These are phyloP conservation scores for Sparus aurata DNA, from an alignment of 2,797 vertebrate species.

Conservation along the genomic window DNA sequence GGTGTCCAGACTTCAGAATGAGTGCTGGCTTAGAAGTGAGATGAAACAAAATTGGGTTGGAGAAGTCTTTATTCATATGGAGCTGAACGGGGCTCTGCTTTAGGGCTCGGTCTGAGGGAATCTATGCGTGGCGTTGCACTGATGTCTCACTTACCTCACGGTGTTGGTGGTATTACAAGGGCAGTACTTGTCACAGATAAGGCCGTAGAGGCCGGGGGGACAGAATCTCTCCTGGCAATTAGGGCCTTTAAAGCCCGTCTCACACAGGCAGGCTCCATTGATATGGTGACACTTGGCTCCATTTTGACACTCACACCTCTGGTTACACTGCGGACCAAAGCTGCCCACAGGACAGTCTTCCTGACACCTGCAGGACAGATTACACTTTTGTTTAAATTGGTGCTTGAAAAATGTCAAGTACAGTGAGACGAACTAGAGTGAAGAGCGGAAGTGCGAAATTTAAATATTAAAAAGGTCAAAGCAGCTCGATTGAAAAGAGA, in stretches of 20 bases:
- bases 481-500: not conserved
- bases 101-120: constrained; percentile 31
- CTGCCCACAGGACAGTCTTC: constrained; percentile 97
- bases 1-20: constrained; percentile 80
- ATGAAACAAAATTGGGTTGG: constrained; percentile 61
- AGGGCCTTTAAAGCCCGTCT: constrained; percentile 95
- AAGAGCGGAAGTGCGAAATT: not conserved
- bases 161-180: constrained; percentile 93
- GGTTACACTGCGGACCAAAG: constrained; percentile 92
- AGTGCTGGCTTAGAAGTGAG: constrained; percentile 63
- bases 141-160: constrained; percentile 87
- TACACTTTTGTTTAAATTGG: constrained; percentile 36
- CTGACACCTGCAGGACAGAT: constrained; percentile 90
- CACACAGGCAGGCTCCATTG: constrained; percentile 94
- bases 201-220: constrained; percentile 92
- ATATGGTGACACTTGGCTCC: constrained; percentile 96
- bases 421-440: not conserved
- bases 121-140: constrained; percentile 36
- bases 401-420: constrained; percentile 16
- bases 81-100: constrained; percentile 24
- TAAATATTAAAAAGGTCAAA: constrained; percentile 2
- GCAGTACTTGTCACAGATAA: constrained; percentile 95
- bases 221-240: constrained; percentile 97
- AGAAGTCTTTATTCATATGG: constrained; percentile 52
- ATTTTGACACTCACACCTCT: constrained; percentile 94